Conservation (phyloP, 2,888 invertebrate genomes). For the Rhabditoides inermis region DNA sequence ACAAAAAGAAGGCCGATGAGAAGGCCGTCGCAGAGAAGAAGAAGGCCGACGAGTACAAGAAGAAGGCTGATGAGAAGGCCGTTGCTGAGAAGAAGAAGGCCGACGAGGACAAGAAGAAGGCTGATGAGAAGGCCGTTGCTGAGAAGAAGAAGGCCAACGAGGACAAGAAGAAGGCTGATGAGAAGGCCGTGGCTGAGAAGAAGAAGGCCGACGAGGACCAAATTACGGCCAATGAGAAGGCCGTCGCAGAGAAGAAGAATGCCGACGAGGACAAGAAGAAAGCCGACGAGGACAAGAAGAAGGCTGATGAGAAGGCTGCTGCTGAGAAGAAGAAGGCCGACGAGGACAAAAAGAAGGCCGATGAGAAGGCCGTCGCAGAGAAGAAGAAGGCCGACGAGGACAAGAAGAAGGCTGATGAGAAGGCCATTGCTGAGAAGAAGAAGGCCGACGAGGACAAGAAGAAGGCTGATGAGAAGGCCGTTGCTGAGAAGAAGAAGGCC, state of each 20-base stretch:
- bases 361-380: conserved; percentile 2
- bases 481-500: conserved; percentile 13
- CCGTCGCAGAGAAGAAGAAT: conserved; percentile 6
- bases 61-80: conserved; percentile 1
- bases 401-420: neutral
- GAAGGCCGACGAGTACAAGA: no score
- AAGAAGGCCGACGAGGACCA: conserved; percentile 12
- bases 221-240: conserved; percentile 10
- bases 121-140: conserved; percentile 1
- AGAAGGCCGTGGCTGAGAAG: conserved; percentile 7
- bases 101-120: neutral
- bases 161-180: no score
- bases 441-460: conserved; percentile 2
- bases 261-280: no score
- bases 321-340: conserved; percentile 6
- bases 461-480: neutral
- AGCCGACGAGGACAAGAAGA: neutral
- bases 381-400: no score
- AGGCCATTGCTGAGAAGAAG: no score
- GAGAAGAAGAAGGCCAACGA: no score
- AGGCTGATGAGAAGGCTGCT: conserved; percentile 4
- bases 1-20: conserved; percentile 10
- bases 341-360: conserved; percentile 12
- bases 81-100: neutral
- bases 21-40: no score